Evolutionary conservation across 2,113 vertebrate genomes (phyloP).

Genomic region (Tragelaphus strepsiceros): DNA sequence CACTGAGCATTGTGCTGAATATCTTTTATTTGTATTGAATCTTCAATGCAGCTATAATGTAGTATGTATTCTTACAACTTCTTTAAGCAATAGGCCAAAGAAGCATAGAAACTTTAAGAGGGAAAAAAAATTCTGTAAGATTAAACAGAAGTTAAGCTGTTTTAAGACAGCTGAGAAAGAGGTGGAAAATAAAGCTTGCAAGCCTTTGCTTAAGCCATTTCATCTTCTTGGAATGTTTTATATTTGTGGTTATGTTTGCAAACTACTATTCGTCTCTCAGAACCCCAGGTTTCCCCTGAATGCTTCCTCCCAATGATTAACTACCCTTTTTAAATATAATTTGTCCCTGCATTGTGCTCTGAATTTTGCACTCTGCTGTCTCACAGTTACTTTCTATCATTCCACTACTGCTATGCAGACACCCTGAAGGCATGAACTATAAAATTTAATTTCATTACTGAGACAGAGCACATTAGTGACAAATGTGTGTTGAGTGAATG

Average conservation of each 20-base stretch:
- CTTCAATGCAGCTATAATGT: not conserved
- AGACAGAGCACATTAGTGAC: not conserved
- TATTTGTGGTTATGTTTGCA: not conserved
- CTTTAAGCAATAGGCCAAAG: not conserved
- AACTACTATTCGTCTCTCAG: not conserved
- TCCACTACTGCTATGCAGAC: not conserved
- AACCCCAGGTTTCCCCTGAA: not conserved
- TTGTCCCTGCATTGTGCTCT: too few relatives aligned
- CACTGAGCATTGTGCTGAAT: not conserved
- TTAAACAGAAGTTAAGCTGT: not conserved
- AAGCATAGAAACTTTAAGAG: not conserved
- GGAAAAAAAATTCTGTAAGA: not conserved
- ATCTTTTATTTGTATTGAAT: not conserved
- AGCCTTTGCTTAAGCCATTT: not conserved
- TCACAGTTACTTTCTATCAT: not conserved
- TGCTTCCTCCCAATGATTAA: not conserved
- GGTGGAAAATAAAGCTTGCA: not conserved
- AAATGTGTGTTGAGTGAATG: not conserved
- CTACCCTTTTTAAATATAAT: not conserved
- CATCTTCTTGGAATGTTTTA: not conserved
- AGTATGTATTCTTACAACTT: not conserved
- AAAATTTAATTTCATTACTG: not conserved
- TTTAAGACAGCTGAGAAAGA: not conserved
- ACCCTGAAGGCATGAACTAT: not conserved
- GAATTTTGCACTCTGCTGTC: not conserved